Evolutionary conservation across 2,113 vertebrate species (phyloP).

Genomic region (Elanus axillaris): DNA sequence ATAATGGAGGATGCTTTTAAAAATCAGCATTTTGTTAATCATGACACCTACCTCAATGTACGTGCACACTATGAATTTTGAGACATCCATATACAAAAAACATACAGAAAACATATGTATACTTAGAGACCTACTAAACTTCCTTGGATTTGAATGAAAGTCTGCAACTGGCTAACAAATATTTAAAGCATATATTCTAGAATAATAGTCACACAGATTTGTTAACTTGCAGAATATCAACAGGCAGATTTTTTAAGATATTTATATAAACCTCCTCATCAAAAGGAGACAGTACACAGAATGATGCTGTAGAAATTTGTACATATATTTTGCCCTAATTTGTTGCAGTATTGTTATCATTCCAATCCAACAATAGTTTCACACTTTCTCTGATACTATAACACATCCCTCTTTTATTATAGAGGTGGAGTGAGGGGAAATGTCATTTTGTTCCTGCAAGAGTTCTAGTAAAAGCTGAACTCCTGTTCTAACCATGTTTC

Average conservation of each 20-base stretch:
- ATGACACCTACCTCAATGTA: background rate
- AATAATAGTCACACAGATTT: background rate
- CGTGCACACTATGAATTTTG: background rate
- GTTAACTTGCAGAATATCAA: background rate
- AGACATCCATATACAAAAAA: background rate
- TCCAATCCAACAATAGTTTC: background rate
- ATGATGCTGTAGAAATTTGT: background rate
- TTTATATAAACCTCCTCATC: background rate
- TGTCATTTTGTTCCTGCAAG: background rate
- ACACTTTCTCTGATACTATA: background rate
- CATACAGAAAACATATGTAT: background rate
- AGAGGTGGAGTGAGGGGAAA: background rate
- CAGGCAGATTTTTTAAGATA: background rate
- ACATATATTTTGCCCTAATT: background rate
- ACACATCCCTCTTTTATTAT: background rate
- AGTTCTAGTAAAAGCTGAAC: background rate
- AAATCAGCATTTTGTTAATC: background rate
- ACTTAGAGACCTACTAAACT: background rate
- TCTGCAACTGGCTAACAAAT: background rate
- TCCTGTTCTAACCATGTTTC: background rate
- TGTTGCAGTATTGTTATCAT: background rate
- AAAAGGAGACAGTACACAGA: background rate
- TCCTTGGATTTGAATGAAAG: background rate
- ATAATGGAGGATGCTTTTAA: background rate
- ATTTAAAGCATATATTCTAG: background rate